Evolutionary conservation across 2,113 vertebrate species (phyloP).

Genomic region (Tragulus kanchil): DNA sequence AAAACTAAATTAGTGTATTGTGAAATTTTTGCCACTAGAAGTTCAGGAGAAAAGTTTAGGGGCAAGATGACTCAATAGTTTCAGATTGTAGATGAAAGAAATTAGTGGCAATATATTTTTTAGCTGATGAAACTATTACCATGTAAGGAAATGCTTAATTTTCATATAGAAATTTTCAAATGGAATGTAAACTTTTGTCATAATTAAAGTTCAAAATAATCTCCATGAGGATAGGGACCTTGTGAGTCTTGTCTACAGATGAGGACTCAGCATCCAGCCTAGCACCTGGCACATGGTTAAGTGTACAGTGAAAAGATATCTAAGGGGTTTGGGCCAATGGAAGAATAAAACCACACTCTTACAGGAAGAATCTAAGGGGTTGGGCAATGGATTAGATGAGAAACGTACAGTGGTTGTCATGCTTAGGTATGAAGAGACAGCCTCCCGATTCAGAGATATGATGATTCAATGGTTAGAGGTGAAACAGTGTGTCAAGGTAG

Average conservation of each 20-base stretch:
- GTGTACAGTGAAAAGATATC: background rate
- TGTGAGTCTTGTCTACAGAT: background rate
- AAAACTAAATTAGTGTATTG: constrained; percentile 28
- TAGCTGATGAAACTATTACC: background rate
- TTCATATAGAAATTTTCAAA: background rate
- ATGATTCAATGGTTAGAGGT: background rate
- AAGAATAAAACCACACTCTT: no score
- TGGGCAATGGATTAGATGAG: background rate
- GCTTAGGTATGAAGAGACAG: background rate
- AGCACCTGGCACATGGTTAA: background rate
- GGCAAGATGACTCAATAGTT: constrained; percentile 20
- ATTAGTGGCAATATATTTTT: constrained; percentile 8
- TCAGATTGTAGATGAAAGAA: background rate
- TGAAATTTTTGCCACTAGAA: constrained; percentile 9
- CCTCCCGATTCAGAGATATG: background rate
- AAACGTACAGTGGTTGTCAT: background rate
- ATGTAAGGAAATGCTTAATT: background rate
- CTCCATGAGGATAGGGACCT: background rate
- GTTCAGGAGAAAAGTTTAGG: constrained; percentile 3
- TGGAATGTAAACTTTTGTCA: constrained; percentile 9
- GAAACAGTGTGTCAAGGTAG: background rate
- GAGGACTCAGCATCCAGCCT: background rate
- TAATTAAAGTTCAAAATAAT: constrained; percentile 10
- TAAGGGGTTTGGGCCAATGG: no score
- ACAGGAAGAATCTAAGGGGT: background rate